phyloP scores from a whole-genome alignment of 2,888 invertebrate genomes.

The Limenitis camilla region DNA sequence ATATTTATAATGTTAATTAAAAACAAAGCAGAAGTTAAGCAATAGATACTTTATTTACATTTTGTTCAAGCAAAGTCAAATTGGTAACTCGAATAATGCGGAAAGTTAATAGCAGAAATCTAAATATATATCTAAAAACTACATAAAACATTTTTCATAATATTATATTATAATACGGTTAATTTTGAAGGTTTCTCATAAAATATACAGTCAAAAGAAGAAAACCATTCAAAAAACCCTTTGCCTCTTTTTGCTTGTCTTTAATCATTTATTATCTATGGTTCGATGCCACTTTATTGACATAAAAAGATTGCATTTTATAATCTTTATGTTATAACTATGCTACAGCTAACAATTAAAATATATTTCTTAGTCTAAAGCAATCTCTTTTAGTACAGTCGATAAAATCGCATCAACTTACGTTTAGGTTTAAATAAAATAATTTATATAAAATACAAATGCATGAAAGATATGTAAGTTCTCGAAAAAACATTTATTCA shows the following conservation, averaged over 20 bases:
- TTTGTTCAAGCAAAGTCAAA: constrained; percentile 46
- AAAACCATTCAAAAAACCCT: constrained; percentile 63
- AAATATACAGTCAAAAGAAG: constrained; percentile 60
- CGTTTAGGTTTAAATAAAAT: constrained; percentile 31
- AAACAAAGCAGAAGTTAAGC: constrained; percentile 30
- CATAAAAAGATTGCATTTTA: constrained; percentile 23
- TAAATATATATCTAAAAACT: constrained; percentile 33
- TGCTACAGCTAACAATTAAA: constrained; percentile 7
- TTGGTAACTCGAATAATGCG: constrained; percentile 69
- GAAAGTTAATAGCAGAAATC: constrained; percentile 38
- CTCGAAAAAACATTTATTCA: constrained; percentile 46
- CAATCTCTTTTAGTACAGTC: constrained; percentile 21
- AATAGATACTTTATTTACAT: constrained; percentile 55
- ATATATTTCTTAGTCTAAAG: constrained; percentile 7
- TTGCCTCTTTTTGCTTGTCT: constrained; percentile 72
- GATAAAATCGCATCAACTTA: constrained; percentile 34
- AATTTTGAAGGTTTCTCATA: constrained; percentile 59
- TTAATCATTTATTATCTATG: constrained; percentile 38
- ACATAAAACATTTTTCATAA: constrained; percentile 34
- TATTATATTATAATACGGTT: constrained; percentile 44
- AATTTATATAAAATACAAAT: constrained; percentile 56
- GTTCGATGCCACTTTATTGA: constrained; percentile 37
- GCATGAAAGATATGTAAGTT: constrained; percentile 57
- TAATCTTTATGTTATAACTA: constrained; percentile 11
- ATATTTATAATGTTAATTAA: constrained; percentile 18